phyloP scores from a whole-genome alignment of 2,797 vertebrate genomes.

The Hydrolagus colliei region DNA sequence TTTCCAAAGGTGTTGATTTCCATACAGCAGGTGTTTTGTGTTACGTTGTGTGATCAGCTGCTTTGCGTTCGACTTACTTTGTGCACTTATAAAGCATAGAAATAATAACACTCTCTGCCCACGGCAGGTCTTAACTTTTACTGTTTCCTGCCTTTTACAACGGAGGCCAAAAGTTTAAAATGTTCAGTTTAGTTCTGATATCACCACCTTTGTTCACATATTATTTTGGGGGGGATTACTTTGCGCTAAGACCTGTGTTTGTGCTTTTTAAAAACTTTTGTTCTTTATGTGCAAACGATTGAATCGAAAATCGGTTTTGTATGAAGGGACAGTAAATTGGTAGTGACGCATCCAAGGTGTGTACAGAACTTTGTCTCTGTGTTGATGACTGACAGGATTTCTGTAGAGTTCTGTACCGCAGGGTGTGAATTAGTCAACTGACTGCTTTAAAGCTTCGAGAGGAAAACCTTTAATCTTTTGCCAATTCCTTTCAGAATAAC shows the following conservation, averaged over 20 bases:
- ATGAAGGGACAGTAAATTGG: constrained; percentile 6
- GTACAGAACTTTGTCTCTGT: constrained; percentile 7
- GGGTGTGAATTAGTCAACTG: constrained; percentile 2
- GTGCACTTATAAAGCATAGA: constrained; percentile 35
- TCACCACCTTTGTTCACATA: constrained; percentile 13
- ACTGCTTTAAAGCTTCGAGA: background rate
- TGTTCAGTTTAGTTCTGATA: constrained; percentile 16
- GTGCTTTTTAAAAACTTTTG: background rate
- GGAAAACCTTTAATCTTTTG: constrained; percentile 28
- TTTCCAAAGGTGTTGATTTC: constrained; percentile 33
- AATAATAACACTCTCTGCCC: constrained; percentile 39
- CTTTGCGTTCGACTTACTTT: constrained; percentile 34
- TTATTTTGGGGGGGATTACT: constrained; percentile 1
- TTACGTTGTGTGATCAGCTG: constrained; percentile 40
- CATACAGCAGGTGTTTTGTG: constrained; percentile 36
- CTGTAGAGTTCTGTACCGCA: background rate
- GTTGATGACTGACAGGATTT: constrained; percentile 25
- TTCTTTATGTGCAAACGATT: background rate
- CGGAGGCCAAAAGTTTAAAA: constrained; percentile 23
- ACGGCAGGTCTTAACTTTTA: constrained; percentile 19
- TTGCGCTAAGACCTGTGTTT: background rate
- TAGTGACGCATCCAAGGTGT: background rate
- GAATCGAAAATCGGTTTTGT: constrained; percentile 7
- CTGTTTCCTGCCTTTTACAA: constrained; percentile 24
- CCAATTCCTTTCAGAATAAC: constrained; percentile 18